Percentiles rank a stretch among this genome's conserved stretches.
phyloP scores from a whole-genome alignment of 2,888 invertebrate genomes.

The Lithophane socia region DNA sequence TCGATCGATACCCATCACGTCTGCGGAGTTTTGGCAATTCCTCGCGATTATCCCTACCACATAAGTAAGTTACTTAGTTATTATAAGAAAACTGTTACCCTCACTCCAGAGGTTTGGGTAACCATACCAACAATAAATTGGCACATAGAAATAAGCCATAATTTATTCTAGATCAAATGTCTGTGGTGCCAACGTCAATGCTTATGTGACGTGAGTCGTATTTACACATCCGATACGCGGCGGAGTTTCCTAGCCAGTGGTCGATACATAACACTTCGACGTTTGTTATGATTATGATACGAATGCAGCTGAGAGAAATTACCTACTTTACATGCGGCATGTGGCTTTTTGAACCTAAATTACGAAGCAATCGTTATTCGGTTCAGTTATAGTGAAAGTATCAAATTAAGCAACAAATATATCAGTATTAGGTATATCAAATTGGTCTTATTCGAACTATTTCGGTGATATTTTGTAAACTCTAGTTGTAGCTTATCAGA shows the following conservation, averaged over 20 bases:
- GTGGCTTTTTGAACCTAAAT: neutral
- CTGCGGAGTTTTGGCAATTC: too few relatives aligned
- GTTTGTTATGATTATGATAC: conserved; percentile 25
- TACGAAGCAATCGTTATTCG: neutral
- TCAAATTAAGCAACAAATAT: neutral
- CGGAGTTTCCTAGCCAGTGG: conserved; percentile 33
- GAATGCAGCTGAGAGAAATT: neutral
- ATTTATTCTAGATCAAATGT: conserved; percentile 10
- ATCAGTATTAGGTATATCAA: neutral
- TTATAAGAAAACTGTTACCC: neutral
- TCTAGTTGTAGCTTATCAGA: neutral
- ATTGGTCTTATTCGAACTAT: neutral
- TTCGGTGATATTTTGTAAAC: neutral
- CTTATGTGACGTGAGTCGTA: conserved; percentile 28
- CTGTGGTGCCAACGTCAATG: neutral
- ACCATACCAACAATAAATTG: neutral
- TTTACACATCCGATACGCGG: conserved; percentile 43
- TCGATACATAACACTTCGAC: conserved; percentile 7
- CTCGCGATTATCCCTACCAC: neutral
- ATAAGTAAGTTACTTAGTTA: neutral
- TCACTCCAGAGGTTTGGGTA: neutral
- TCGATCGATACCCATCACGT: too few relatives aligned
- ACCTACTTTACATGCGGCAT: neutral
- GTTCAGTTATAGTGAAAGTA: neutral
- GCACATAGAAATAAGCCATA: neutral